phyloP scores from a whole-genome alignment of 2,113 vertebrate genomes.

The Gallinago jamesoni region DNA sequence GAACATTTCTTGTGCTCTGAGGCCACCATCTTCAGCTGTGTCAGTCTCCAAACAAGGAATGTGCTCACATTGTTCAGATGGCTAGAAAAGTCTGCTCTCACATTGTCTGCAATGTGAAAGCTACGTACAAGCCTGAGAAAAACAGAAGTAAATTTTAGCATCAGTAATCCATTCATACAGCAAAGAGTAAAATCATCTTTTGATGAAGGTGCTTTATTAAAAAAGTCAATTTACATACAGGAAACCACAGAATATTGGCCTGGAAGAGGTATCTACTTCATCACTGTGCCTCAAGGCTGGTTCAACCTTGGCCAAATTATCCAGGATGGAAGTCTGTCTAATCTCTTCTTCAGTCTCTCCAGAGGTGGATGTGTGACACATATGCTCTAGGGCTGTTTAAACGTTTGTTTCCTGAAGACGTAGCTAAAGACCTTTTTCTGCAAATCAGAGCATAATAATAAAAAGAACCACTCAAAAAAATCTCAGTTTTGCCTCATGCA shows the following conservation, averaged over 20 bases:
- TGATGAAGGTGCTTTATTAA: neutral
- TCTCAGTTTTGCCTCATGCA: neutral
- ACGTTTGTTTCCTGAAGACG: neutral
- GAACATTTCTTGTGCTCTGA: rapidly evolving
- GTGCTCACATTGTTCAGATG: rapidly evolving
- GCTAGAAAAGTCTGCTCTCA: neutral
- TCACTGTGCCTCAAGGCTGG: neutral
- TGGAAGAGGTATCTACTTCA: neutral
- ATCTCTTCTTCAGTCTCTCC: neutral
- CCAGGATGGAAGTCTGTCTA: neutral
- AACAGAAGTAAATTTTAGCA: neutral
- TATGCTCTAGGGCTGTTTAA: neutral
- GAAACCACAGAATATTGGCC: neutral
- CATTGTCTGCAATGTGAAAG: neutral
- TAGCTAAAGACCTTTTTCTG: neutral
- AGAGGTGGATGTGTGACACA: neutral
- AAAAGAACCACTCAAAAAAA: neutral
- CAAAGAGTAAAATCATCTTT: neutral
- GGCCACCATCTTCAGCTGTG: neutral
- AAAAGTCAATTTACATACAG: neutral
- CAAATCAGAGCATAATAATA: neutral
- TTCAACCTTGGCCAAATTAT: neutral
- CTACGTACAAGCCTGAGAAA: neutral
- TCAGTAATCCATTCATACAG: neutral
- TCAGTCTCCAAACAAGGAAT: neutral